Evolutionary conservation across 2,888 invertebrate genomes (phyloP).

Genomic region (Tricholauxania praeusta): DNA sequence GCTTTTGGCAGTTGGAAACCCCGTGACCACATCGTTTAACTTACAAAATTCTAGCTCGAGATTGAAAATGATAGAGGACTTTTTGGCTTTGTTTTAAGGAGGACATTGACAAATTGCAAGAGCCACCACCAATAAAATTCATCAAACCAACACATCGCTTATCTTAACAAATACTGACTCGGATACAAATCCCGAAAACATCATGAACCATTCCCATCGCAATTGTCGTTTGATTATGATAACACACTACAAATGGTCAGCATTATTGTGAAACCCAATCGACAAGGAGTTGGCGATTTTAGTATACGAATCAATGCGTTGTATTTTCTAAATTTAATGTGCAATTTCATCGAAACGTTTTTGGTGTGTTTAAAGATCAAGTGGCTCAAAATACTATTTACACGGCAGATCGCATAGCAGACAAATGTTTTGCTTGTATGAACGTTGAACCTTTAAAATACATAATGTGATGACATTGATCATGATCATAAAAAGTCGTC

Average conservation of each 20-base stretch:
- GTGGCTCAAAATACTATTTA: constrained; percentile 78
- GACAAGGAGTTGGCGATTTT: constrained; percentile 74
- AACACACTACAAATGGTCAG: constrained; percentile 85
- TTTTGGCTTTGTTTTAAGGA: too few species aligned
- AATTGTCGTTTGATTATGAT: too few species aligned
- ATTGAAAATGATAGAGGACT: too few species aligned
- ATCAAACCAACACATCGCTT: too few species aligned
- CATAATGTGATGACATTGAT: constrained; percentile 72
- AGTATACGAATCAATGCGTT: constrained; percentile 81
- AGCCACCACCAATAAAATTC: too few species aligned
- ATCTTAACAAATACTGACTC: too few species aligned
- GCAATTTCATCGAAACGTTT: constrained; percentile 80
- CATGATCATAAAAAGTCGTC: constrained; percentile 68
- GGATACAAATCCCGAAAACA: too few species aligned
- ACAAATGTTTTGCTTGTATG: constrained; percentile 92
- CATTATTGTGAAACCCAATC: constrained; percentile 78
- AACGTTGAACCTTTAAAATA: constrained; percentile 82
- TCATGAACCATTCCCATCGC: too few species aligned
- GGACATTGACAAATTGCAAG: too few species aligned
- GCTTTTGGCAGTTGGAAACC: too few species aligned
- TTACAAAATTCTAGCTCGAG: too few species aligned
- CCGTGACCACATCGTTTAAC: too few species aligned
- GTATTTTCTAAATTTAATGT: constrained; percentile 84
- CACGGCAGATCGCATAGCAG: constrained; percentile 77
- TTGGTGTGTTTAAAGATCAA: constrained; percentile 83